phyloP scores from a whole-genome alignment of 2,888 invertebrate species.

The Rhagium mordax region DNA sequence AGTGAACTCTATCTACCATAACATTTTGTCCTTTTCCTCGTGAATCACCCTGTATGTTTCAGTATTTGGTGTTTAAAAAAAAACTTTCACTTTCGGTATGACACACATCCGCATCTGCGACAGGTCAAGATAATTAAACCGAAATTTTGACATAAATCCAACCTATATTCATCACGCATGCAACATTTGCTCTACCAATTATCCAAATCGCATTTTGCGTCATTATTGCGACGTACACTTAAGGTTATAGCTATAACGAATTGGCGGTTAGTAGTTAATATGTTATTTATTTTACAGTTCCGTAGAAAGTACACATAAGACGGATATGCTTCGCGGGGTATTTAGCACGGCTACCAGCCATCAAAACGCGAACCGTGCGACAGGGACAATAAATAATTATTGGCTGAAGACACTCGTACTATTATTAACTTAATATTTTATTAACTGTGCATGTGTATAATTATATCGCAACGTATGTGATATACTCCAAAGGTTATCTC shows the following conservation, averaged over 20 bases:
- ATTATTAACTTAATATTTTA: too few species aligned
- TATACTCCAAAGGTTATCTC: too few species aligned
- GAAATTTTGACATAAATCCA: not conserved
- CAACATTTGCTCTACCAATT: not conserved
- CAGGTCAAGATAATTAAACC: not conserved
- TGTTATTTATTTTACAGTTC: constrained; percentile 17
- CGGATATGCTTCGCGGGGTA: constrained; percentile 12
- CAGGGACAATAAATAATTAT: not conserved
- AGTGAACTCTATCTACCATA: too few species aligned
- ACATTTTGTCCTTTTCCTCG: too few species aligned
- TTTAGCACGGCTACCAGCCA: constrained; percentile 1
- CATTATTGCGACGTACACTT: not conserved
- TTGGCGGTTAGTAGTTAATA: constrained; percentile 8
- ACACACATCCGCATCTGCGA: not conserved
- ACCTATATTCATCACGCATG: not conserved
- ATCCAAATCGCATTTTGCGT: not conserved
- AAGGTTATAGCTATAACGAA: not conserved
- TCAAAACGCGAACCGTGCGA: not conserved
- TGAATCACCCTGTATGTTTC: too few species aligned
- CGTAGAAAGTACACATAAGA: constrained; percentile 8
- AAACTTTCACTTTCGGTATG: too few species aligned
- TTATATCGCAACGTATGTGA: not conserved
- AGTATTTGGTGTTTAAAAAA: too few species aligned
- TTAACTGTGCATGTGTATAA: too few species aligned
- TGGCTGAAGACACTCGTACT: not conserved